Evolutionary conservation across 1,140 invertebrate genomes (phyloP), one percentile per base, ranked within the genome.

Genomic region (Drosophila subobscura): DNA sequence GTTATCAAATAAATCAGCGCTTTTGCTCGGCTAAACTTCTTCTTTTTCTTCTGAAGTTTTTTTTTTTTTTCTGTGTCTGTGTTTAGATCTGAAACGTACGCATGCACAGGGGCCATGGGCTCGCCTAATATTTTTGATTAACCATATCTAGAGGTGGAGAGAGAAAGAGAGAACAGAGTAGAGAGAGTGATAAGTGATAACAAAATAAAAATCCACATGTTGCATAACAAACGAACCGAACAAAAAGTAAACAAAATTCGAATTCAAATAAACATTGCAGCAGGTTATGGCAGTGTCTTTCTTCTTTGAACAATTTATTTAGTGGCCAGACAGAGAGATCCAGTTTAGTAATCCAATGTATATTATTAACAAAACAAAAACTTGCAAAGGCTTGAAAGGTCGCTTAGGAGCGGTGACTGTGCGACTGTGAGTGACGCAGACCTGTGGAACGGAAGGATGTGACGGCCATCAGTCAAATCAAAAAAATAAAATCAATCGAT

Each of bases 51-150:
- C 47, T 61, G 64, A 47, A 57, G 49, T 44, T 37, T 73, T 25
- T 56, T 45, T 65, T 10, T 44, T 47, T 66, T 29, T 50, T 70
- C 47, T 77, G 68, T 81, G 57, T 70, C 65, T 77, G 74, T 86
- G 25, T 70, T 27, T 55, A 33, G 42, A 41, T 57, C 27, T 53
- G 55, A 75, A 71, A 58, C 63, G 61, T 59, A 51, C 58, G 65
- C 72, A 79, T 70, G 46, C 66, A 66, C 64, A 44, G 40, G 72
- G 64, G 52, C n/a, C 54, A 70, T 64, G 72, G 70, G 60, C 60
- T 72, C 64, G 50, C 67, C 72, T 88, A 88, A 88, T 88, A 88
- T 88, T 88, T 88, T 53, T 86, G 83, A 64, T 86, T 86, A 74
- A 86, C 83, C 83, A 86, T 86, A 86, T 88, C 83, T 88, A 83